Percentiles rank a stretch among this genome's conserved stretches.
Evolutionary conservation across 1,140 invertebrate species (phyloP).

Genomic region (Drosophila kanapiae): DNA sequence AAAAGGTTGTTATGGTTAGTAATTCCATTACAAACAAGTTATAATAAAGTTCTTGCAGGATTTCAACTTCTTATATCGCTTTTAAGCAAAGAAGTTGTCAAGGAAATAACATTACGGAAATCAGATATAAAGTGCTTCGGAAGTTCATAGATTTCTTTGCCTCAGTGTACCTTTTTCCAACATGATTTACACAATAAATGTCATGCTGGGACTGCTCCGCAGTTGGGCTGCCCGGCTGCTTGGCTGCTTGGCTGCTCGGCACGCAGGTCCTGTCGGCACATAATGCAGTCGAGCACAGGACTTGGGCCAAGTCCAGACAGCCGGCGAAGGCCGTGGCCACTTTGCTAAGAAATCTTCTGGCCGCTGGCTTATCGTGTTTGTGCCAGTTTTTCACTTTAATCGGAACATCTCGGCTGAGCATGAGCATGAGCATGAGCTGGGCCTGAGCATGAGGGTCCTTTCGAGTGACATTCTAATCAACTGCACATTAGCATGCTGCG

Average conservation of each 20-base stretch:
- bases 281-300: conserved; percentile 48
- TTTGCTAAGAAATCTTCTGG: conserved; percentile 43
- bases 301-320: conserved; percentile 25
- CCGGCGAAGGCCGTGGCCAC: conserved; percentile 39
- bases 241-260: conserved; percentile 37
- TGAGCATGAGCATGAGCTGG: conserved; percentile 7
- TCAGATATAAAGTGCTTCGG: background rate
- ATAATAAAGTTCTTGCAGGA: background rate
- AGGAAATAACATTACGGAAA: background rate
- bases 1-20: too few relatives aligned
- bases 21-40: background rate
- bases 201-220: conserved; percentile 33
- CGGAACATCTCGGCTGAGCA: conserved; percentile 25
- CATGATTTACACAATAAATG: conserved; percentile 61
- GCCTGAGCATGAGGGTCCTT: conserved; percentile 32
- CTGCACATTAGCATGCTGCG: conserved; percentile 74
- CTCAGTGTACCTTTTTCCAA: conserved; percentile 1
- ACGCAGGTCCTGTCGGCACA: conserved; percentile 53
- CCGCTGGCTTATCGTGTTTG: conserved; percentile 60
- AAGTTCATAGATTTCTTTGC: background rate
- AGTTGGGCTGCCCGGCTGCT: conserved; percentile 2
- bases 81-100: background rate
- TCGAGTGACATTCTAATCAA: conserved; percentile 81
- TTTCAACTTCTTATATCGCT: background rate
- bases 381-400: conserved; percentile 46